Percentiles rank a stretch among this genome's conserved stretches.
These are phyloP conservation scores for Neodiprion virginianus DNA, from an alignment of 1,140 invertebrate species.

Conservation along the genomic window DNA sequence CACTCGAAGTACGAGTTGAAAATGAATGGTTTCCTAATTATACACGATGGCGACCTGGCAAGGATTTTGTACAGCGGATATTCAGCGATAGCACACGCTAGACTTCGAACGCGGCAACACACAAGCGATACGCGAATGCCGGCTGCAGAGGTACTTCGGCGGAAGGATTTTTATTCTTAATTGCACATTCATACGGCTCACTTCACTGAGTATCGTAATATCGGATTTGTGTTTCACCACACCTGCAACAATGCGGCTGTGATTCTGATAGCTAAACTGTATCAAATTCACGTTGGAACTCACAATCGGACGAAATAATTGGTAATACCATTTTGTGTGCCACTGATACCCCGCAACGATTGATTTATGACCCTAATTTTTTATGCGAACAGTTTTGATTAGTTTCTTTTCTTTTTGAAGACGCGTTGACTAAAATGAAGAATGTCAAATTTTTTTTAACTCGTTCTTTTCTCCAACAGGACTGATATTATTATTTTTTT, in stretches of 20 bases:
- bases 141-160: neutral
- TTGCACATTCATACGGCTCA: neutral
- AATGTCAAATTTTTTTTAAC: no score
- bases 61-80: neutral
- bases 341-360: no score
- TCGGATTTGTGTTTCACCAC: neutral
- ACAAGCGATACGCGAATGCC: neutral
- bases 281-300: neutral
- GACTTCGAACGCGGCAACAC: neutral
- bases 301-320: no score
- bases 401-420: neutral
- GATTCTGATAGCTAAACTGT: neutral
- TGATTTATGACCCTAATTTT: no score
- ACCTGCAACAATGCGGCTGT: neutral
- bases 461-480: no score
- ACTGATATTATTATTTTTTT: no score
- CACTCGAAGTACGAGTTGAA: neutral
- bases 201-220: neutral
- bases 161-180: neutral
- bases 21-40: slow-evolving; percentile 5
- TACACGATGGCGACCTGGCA: neutral
- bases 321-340: no score
- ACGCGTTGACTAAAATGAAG: no score
- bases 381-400: neutral
- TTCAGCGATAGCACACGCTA: neutral